Evolutionary conservation across 1,140 invertebrate species (phyloP), one percentile per base, ranked within the genome.

Genomic region (Acyrthosiphon pisum): DNA sequence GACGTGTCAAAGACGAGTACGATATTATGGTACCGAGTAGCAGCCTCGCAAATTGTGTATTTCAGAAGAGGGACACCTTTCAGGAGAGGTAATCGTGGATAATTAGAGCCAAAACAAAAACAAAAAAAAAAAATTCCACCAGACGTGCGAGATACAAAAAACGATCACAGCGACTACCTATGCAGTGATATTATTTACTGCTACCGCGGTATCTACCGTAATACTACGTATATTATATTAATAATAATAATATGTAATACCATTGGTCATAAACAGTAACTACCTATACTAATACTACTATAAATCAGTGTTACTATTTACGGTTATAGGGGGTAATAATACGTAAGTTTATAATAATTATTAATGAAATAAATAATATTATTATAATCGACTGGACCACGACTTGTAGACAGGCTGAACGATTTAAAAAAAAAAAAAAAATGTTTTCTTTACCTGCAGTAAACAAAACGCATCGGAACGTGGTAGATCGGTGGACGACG

Each of bases 401-500:
- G n/a, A 9, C 11, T 4, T 41, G 41, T 11, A 22, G 68, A 76
- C 8, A 76, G 8, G 30, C 30, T 9, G 30, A n/a, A 76, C 2
- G 41, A 41, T 2, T 41, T 2, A 41, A 41, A 3, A 41, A 41
- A 41, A 41, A 41, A 41, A 41, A 41, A 41, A 2, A n/a, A n/a
- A n/a, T 76, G 14, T 23, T 68, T 83, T 37, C 30, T 41, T 89
- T 89, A 89, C 88, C 88, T 89, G 88, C 50, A 41, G 88, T 26
- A 6, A 89, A 26, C 35, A 89, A 41, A 37, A 56, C 11, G 88
- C 53, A 37, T 89, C 88, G 50, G 35, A 37, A 87, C 86, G 86
- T 20, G 60, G 60, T 35, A 1, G 60, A 76, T 30, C 11, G n/a
- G 86, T 50, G 23, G 86, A 23, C 44, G 86, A 48, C 88, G 88